Conservation (phyloP, 2,888 invertebrate genomes). For the Rhingia campestris region DNA sequence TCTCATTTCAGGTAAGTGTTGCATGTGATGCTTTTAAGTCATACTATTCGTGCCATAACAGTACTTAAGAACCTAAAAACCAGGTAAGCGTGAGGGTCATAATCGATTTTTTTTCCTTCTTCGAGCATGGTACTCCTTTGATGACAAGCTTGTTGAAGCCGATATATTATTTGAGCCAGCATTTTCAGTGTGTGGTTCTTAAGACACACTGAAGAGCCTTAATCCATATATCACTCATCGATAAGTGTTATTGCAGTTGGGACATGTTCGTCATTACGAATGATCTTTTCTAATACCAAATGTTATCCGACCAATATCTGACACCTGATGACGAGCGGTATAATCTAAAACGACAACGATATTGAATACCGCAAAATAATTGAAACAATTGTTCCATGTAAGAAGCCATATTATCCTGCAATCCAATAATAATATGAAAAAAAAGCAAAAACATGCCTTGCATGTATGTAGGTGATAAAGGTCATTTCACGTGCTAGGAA, state of each 20-base stretch:
- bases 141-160: not conserved
- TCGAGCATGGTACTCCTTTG: no score
- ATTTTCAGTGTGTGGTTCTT: conserved; percentile 8
- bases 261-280: conserved; percentile 17
- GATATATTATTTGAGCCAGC: conserved; percentile 2
- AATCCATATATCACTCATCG: no score
- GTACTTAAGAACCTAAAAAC: not conserved
- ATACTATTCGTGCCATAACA: conserved; percentile 32
- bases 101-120: conserved; percentile 13
- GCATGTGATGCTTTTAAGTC: conserved; percentile 37
- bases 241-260: not conserved
- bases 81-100: conserved; percentile 25
- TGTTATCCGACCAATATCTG: not conserved
- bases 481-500: conserved; percentile 47
- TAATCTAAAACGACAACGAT: conserved; percentile 29
- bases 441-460: conserved; percentile 6
- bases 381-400: conserved; percentile 54
- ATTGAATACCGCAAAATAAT: conserved; percentile 63
- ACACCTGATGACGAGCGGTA: not conserved
- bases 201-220: not conserved
- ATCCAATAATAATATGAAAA: conserved; percentile 32
- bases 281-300: not conserved
- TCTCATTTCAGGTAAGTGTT: conserved; percentile 64
- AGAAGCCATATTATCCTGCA: conserved; percentile 53
- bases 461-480: conserved; percentile 20